phyloP scores from a whole-genome alignment of 2,797 vertebrate genomes.

The Pampus argenteus region DNA sequence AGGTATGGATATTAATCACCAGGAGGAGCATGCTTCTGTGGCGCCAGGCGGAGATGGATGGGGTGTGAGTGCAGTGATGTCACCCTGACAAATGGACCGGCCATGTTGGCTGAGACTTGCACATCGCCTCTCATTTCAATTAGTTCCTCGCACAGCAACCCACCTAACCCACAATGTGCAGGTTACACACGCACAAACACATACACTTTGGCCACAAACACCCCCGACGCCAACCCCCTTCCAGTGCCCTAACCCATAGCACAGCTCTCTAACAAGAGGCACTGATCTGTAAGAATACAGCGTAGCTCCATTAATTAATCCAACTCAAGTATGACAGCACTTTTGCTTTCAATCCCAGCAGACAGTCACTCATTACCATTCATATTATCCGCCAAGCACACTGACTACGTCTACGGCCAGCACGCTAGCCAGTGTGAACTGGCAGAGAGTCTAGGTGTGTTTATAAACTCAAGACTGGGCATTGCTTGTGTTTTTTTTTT shows the following conservation, averaged over 20 bases:
- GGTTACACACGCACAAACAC: constrained; percentile 73
- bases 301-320: constrained; percentile 76
- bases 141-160: constrained; percentile 82
- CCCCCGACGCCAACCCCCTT: too few relatives aligned
- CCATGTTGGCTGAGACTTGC: constrained; percentile 86
- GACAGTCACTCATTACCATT: constrained; percentile 72
- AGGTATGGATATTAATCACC: constrained; percentile 89
- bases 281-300: constrained; percentile 77
- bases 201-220: constrained; percentile 53
- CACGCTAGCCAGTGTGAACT: constrained; percentile 65
- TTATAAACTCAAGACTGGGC: constrained; percentile 70
- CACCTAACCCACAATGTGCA: constrained; percentile 73
- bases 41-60: constrained; percentile 85
- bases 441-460: constrained; percentile 59
- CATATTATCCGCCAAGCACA: constrained; percentile 62
- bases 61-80: constrained; percentile 89
- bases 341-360: constrained; percentile 70
- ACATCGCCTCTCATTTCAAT: constrained; percentile 92
- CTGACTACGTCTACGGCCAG: constrained; percentile 58
- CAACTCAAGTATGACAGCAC: constrained; percentile 76
- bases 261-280: constrained; percentile 71
- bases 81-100: constrained; percentile 89
- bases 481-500: constrained; percentile 69
- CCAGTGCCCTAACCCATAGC: constrained; percentile 46
- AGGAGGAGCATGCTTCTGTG: constrained; percentile 81